Percentiles rank a stretch among this genome's conserved stretches.
These are phyloP conservation scores for Rachycentron canadum DNA, from an alignment of 2,797 vertebrate species.

Conservation along the genomic window DNA sequence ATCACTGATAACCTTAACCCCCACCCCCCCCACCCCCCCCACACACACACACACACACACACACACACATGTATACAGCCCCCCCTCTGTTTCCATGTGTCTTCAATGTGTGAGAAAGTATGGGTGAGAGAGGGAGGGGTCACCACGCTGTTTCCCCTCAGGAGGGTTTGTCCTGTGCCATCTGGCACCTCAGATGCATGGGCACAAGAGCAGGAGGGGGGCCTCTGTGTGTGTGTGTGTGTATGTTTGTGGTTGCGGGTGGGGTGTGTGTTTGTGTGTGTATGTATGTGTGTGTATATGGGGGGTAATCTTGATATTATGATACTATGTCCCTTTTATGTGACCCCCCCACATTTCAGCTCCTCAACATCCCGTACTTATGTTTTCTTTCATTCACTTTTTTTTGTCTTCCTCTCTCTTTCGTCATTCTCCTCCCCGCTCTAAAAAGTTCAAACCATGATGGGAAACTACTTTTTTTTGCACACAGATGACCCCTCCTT, in stretches of 20 bases:
- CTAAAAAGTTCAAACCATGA: background rate
- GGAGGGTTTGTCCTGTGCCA: slow-evolving; percentile 84
- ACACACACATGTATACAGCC: background rate
- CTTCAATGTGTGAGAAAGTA: slow-evolving; percentile 84
- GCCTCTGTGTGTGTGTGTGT: slow-evolving; percentile 40
- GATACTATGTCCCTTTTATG: slow-evolving; percentile 32
- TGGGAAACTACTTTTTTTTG: slow-evolving; percentile 13
- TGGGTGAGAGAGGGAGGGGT: slow-evolving; percentile 77
- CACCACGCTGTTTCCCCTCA: slow-evolving; percentile 74
- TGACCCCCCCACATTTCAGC: slow-evolving; percentile 16
- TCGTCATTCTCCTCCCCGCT: background rate
- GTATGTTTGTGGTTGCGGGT: slow-evolving; percentile 5
- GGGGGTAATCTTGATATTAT: slow-evolving; percentile 44
- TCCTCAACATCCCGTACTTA: slow-evolving; percentile 21
- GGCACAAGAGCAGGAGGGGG: slow-evolving; percentile 73
- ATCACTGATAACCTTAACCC: slow-evolving; percentile 66
- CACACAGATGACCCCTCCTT: background rate
- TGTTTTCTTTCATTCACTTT: slow-evolving; percentile 16
- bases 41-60: background rate
- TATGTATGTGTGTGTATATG: slow-evolving; percentile 11
- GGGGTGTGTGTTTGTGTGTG: slow-evolving; percentile 10
- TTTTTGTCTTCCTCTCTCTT: background rate
- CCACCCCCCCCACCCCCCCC: background rate
- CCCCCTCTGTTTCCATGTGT: slow-evolving; percentile 66
- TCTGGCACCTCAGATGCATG: slow-evolving; percentile 82